Conservation (phyloP, 2,888 invertebrate species). For the Drosophila borealis region DNA sequence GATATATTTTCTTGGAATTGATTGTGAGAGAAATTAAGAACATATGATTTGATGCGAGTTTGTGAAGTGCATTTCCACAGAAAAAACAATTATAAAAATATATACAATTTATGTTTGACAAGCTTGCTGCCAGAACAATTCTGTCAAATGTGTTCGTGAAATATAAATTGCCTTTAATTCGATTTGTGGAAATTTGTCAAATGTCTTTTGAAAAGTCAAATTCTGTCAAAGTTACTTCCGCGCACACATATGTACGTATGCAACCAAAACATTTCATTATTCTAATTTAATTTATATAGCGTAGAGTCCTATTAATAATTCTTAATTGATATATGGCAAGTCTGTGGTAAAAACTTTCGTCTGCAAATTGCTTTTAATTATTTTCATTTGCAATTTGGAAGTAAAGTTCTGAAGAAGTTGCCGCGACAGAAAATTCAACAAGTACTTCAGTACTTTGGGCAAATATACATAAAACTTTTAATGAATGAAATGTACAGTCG, state of each 20-base stretch:
- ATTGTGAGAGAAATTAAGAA: background rate
- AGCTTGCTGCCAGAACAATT: too few species aligned
- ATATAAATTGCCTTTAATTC: background rate
- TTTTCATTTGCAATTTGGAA: background rate
- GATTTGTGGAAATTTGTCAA: background rate
- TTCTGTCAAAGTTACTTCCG: background rate
- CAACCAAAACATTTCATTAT: background rate
- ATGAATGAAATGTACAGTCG: background rate
- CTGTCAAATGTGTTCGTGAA: background rate
- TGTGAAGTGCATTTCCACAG: background rate
- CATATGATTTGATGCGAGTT: background rate
- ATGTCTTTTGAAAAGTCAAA: background rate
- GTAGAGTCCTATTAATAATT: background rate
- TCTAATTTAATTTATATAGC: conserved; percentile 3
- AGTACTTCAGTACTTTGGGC: background rate
- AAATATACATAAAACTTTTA: background rate
- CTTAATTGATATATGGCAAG: background rate
- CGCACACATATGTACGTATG: background rate
- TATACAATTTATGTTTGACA: background rate
- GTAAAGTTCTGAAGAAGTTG: background rate
- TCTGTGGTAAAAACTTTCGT: conserved; percentile 4
- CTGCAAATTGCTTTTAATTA: background rate
- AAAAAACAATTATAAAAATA: background rate
- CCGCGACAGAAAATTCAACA: background rate
- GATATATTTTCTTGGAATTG: background rate